Evolutionary conservation across 2,113 vertebrate species (phyloP).

Genomic region (Cromileptes altivelis): DNA sequence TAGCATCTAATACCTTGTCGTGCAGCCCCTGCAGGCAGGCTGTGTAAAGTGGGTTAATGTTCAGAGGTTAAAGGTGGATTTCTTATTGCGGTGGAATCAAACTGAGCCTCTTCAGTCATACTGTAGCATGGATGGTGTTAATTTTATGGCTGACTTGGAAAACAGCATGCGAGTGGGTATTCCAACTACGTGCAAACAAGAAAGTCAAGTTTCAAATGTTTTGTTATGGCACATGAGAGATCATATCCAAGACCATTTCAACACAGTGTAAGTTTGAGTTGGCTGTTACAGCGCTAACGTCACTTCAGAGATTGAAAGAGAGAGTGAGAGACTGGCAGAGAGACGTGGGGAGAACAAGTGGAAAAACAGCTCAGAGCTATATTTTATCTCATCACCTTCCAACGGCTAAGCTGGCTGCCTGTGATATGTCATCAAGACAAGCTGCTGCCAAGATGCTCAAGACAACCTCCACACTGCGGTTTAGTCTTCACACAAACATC

Average conservation of each 20-base stretch:
- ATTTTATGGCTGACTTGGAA: not conserved
- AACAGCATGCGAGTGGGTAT: not conserved
- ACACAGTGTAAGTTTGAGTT: conserved; percentile 30
- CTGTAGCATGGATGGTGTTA: not conserved
- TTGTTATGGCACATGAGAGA: conserved; percentile 21
- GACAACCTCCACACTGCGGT: conserved; percentile 9
- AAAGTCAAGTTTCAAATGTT: conserved; percentile 8
- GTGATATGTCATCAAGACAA: conserved; percentile 50
- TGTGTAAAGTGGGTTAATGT: conserved; percentile 35
- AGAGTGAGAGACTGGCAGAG: conserved; percentile 43
- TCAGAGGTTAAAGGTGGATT: conserved; percentile 41
- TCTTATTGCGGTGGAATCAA: conserved; percentile 13
- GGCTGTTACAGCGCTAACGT: conserved; percentile 39
- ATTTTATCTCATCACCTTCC: conserved; percentile 56
- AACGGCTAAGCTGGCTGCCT: conserved; percentile 20
- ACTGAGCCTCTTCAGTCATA: not conserved
- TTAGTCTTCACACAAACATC: conserved; percentile 30
- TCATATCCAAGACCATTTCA: not conserved
- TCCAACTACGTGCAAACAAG: not conserved
- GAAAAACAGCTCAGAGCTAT: conserved; percentile 25
- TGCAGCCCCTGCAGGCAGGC: not conserved
- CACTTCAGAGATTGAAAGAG: conserved; percentile 19
- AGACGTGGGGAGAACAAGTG: conserved; percentile 16
- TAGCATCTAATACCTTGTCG: conserved; percentile 14
- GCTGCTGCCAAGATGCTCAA: conserved; percentile 43